Conservation (phyloP, 2,113 vertebrate genomes). For the Dicaeum eximium region DNA sequence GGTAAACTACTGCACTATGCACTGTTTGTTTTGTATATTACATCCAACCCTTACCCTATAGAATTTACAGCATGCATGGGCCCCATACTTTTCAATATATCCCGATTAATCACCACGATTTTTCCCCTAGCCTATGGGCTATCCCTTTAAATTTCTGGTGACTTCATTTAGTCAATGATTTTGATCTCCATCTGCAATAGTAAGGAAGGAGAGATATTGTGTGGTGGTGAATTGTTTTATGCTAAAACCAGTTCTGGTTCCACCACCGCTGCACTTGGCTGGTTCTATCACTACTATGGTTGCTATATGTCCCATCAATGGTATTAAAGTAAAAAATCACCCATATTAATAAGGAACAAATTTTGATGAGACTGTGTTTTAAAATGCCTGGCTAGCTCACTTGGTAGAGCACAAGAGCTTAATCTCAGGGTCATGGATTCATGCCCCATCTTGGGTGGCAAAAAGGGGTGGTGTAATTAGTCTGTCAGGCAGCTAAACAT, state of each 20-base stretch:
- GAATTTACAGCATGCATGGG: background rate
- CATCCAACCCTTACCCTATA: background rate
- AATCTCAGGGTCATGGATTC: constrained; percentile 89
- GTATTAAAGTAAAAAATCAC: background rate
- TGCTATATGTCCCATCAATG: background rate
- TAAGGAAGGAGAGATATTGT: background rate
- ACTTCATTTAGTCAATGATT: background rate
- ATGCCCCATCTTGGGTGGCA: constrained; percentile 82
- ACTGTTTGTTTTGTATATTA: background rate
- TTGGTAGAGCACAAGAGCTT: constrained; percentile 92
- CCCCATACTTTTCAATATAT: background rate
- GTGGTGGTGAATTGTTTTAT: background rate
- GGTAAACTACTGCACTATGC: background rate
- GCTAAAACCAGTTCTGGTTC: background rate
- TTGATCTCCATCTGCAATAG: background rate
- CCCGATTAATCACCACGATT: fast-evolving
- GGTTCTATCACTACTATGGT: background rate
- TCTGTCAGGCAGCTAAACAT: background rate
- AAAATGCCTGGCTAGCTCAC: constrained; percentile 75
- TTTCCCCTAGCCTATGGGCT: background rate
- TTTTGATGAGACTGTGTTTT: background rate
- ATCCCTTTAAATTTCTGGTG: background rate
- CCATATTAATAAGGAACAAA: background rate
- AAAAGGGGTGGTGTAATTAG: background rate
- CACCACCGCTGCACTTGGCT: too few species aligned